phyloP scores from a whole-genome alignment of 1,140 invertebrate species.

The Cataglyphis hispanica region DNA sequence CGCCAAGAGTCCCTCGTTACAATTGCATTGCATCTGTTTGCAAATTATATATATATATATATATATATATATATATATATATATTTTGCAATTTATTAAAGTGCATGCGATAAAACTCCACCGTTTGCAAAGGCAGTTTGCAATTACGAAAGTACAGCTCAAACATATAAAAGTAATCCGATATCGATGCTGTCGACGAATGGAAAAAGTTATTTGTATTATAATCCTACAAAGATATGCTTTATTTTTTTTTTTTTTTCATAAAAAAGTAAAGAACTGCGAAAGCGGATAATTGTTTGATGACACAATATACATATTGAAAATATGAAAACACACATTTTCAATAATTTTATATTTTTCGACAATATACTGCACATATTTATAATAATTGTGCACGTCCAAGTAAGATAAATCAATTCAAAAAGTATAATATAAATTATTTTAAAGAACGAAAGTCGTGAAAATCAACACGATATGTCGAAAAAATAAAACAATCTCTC shows the following conservation, averaged over 20 bases:
- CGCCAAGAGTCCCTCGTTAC: background rate
- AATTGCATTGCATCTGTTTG: background rate
- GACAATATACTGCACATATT: background rate
- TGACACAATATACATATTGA: background rate
- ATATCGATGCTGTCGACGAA: background rate
- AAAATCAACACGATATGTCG: background rate
- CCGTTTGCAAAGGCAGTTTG: background rate
- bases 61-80: conserved; percentile 42
- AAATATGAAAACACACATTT: background rate
- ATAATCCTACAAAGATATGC: background rate
- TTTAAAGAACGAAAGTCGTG: too few relatives aligned
- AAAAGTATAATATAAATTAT: background rate
- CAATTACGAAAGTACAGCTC: conserved; percentile 28
- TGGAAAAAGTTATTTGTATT: background rate
- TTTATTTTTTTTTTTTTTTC: background rate
- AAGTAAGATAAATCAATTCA: background rate
- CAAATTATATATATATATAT: conserved; percentile 34
- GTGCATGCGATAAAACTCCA: background rate
- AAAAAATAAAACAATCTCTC: background rate
- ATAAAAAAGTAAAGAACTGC: background rate
- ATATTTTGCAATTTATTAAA: conserved; percentile 41
- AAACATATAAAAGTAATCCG: background rate
- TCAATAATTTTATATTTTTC: background rate
- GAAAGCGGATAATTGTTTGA: background rate
- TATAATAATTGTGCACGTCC: background rate